A percentile compares a stretch with the other conserved stretches of the same genome.
These are phyloP conservation scores for Corythornis cristatus DNA, from an alignment of 2,113 vertebrate genomes.

Conservation along the genomic window DNA sequence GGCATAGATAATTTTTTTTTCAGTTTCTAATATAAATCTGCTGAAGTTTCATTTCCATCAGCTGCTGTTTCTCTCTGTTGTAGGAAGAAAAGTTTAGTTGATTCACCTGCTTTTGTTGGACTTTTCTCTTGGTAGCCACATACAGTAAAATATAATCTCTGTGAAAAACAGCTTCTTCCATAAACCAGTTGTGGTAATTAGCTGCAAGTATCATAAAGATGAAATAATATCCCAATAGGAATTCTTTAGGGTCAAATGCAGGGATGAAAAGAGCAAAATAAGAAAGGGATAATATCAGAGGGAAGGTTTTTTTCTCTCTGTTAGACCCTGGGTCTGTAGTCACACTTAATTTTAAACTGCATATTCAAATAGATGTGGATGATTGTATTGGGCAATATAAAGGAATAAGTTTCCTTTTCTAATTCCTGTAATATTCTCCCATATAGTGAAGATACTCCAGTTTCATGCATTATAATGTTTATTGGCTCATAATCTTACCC, in stretches of 20 bases:
- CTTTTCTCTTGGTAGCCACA: background rate
- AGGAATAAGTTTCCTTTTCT: background rate
- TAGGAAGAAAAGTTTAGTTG: background rate
- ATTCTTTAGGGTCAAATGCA: background rate
- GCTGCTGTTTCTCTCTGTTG: background rate
- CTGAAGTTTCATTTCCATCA: slow-evolving; percentile 4
- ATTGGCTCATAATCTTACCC: background rate
- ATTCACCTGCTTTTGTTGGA: background rate
- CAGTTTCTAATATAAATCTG: slow-evolving; percentile 1
- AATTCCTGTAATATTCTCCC: background rate
- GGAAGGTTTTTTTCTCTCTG: background rate
- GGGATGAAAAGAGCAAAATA: background rate
- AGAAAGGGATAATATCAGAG: background rate
- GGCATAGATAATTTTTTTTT: background rate
- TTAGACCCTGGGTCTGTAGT: background rate
- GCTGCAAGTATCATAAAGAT: background rate
- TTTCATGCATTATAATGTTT: background rate
- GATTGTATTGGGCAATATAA: background rate
- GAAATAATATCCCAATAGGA: background rate
- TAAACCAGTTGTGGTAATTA: background rate
- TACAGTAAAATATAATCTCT: background rate
- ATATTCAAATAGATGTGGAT: background rate
- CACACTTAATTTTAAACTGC: background rate
- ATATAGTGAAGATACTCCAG: background rate
- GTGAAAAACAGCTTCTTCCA: background rate